A percentile compares a stretch with the other conserved stretches of the same genome.
phyloP scores from a whole-genome alignment of 2,113 vertebrate genomes.

The Azemiops feae region DNA sequence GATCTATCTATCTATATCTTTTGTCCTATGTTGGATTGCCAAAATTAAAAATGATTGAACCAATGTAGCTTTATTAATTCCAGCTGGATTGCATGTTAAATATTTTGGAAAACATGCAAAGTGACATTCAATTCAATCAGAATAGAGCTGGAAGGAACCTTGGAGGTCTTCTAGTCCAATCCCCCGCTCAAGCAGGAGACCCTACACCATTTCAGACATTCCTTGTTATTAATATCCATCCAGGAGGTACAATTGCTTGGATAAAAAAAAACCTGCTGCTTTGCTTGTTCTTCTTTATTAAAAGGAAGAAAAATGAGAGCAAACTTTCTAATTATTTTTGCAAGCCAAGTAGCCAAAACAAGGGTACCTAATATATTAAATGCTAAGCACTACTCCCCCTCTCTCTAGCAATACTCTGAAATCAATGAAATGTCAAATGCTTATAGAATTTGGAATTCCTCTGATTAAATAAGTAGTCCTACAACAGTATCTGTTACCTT shows the following conservation, averaged over 20 bases:
- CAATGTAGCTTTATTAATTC: background rate
- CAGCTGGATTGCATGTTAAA: background rate
- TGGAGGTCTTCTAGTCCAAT: too few relatives aligned
- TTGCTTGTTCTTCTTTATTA: background rate
- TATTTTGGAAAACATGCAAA: background rate
- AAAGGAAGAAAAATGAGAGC: background rate
- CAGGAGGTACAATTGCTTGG: too few relatives aligned
- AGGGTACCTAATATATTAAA: background rate
- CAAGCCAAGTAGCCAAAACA: background rate
- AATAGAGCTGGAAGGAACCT: too few relatives aligned
- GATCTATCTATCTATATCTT: background rate
- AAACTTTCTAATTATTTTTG: slow-evolving; percentile 1
- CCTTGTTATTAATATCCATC: background rate
- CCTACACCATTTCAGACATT: background rate
- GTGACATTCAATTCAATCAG: too few relatives aligned
- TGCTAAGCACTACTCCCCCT: background rate
- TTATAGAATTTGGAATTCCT: background rate
- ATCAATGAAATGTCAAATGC: accelerated
- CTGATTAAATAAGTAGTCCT: slow-evolving; percentile 14
- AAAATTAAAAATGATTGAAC: background rate
- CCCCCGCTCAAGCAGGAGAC: too few relatives aligned
- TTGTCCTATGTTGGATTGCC: background rate
- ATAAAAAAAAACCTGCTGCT: background rate
- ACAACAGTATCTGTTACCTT: slow-evolving; percentile 40
- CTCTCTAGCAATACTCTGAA: background rate